A percentile compares a stretch with the other conserved stretches of the same genome.
These are phyloP conservation scores for Glaucidium brasilianum DNA, from an alignment of 2,113 vertebrate genomes.

Conservation along the genomic window DNA sequence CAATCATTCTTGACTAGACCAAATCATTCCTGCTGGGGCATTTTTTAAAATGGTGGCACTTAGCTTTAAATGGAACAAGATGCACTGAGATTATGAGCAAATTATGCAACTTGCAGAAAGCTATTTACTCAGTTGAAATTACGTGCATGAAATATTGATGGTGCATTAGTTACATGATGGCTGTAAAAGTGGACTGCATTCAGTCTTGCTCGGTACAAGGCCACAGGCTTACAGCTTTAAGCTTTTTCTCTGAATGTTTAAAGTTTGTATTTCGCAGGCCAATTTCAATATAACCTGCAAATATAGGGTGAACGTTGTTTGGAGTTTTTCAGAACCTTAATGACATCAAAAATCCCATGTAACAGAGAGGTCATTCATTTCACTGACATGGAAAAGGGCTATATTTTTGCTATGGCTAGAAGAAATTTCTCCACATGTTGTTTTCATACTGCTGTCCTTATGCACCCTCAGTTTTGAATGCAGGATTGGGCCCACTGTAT, in stretches of 20 bases:
- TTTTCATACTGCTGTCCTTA: background rate
- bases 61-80: slow-evolving; percentile 43
- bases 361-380: background rate
- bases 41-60: slow-evolving; percentile 6
- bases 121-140: slow-evolving; percentile 36
- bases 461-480: background rate
- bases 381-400: background rate
- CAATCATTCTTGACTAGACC: background rate
- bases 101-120: slow-evolving; percentile 41
- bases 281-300: background rate
- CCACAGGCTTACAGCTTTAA: background rate
- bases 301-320: background rate
- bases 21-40: background rate
- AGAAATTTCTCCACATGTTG: background rate
- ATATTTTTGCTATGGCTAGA: background rate
- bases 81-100: slow-evolving; percentile 28
- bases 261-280: background rate
- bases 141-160: slow-evolving; percentile 15
- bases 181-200: background rate
- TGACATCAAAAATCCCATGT: background rate
- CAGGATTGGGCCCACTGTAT: background rate
- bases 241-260: background rate
- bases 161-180: background rate
- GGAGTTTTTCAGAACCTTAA: background rate
- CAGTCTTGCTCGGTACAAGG: background rate